These are phyloP conservation scores for Alloscopus bannaensis DNA, from an alignment of 2,888 invertebrate genomes.

Conservation along the genomic window DNA sequence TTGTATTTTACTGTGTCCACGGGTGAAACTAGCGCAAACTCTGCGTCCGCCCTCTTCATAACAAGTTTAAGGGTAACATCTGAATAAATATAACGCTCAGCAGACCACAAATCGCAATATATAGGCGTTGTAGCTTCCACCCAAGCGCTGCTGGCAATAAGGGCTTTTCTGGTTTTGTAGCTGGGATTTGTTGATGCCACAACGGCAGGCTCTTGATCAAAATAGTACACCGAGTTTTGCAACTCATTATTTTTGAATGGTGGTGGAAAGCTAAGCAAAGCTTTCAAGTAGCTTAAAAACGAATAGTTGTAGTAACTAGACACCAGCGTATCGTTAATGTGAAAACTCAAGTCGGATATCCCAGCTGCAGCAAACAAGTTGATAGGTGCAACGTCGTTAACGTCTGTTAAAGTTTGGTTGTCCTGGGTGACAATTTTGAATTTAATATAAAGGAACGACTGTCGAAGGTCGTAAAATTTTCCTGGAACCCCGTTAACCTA, in stretches of 20 bases:
- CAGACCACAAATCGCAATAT: neutral
- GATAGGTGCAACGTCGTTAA: neutral
- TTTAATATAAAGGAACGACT: neutral
- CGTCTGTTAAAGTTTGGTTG: neutral
- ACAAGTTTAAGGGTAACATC: neutral
- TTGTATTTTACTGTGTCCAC: neutral
- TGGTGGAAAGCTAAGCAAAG: neutral
- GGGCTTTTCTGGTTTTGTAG: neutral
- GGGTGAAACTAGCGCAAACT: neutral
- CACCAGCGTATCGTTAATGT: neutral
- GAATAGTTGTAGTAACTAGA: neutral
- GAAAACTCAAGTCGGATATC: neutral
- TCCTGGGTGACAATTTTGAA: neutral
- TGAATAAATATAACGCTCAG: neutral
- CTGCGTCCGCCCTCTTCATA: neutral
- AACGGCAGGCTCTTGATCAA: neutral
- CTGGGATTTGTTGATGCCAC: neutral
- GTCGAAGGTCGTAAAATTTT: neutral
- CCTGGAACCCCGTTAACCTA: neutral
- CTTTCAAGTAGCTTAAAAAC: neutral
- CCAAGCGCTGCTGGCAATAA: neutral
- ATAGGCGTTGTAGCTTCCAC: neutral
- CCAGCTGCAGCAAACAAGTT: neutral
- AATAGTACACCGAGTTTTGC: neutral
- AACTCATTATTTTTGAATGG: neutral